A percentile compares a stretch with the other conserved stretches of the same genome.
Evolutionary conservation across 2,113 vertebrate species (phyloP).

Genomic region (Ictalurus furcatus): DNA sequence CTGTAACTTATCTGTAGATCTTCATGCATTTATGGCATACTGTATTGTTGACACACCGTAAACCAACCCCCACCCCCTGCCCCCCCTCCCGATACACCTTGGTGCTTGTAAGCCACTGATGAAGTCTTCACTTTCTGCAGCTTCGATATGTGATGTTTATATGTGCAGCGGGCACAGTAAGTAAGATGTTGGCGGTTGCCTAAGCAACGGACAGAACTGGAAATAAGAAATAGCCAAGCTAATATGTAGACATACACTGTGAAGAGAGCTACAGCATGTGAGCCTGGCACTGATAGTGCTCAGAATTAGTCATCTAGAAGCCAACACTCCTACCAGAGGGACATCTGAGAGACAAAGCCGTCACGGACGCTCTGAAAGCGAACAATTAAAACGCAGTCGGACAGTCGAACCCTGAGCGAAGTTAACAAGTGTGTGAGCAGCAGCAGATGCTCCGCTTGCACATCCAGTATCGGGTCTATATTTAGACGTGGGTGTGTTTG

Average conservation of each 20-base stretch:
- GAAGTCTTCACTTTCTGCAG: conserved; percentile 49
- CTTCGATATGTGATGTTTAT: conserved; percentile 57
- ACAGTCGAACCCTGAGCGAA: not conserved
- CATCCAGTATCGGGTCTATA: conserved; percentile 29
- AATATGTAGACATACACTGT: conserved; percentile 46
- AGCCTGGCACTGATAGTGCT: conserved; percentile 56
- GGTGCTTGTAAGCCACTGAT: conserved; percentile 32
- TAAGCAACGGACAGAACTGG: conserved; percentile 68
- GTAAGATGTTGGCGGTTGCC: conserved; percentile 64
- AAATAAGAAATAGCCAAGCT: conserved; percentile 59
- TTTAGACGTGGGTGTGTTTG: conserved; percentile 36
- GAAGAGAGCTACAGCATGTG: conserved; percentile 37
- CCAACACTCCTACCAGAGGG: conserved; percentile 35
- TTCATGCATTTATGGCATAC: not conserved
- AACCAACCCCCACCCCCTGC: no score
- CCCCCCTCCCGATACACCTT: not conserved
- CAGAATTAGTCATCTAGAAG: conserved; percentile 61
- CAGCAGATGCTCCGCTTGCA: conserved; percentile 15
- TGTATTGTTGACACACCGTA: not conserved
- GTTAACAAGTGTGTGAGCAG: conserved; percentile 3
- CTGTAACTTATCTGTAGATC: not conserved
- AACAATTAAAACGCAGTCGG: not conserved
- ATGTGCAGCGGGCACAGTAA: conserved; percentile 48
- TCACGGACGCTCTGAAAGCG: not conserved
- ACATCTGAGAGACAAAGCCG: conserved; percentile 17